These are phyloP conservation scores for Cephus runcator DNA, from an alignment of 2,888 invertebrate genomes.

Conservation along the genomic window DNA sequence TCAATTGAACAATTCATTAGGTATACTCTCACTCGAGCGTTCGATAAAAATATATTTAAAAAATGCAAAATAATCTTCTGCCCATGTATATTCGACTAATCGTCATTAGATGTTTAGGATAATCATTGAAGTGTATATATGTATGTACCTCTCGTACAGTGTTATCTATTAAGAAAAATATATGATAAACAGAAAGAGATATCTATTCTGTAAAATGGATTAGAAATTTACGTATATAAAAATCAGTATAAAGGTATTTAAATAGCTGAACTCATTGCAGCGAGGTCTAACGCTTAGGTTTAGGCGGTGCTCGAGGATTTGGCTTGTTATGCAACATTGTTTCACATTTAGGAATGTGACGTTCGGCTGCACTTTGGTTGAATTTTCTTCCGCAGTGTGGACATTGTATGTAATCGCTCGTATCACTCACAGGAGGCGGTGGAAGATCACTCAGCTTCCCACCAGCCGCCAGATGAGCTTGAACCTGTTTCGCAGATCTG, in stretches of 20 bases:
- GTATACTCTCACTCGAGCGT: background rate
- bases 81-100: background rate
- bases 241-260: background rate
- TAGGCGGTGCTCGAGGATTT: conserved; percentile 59
- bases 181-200: background rate
- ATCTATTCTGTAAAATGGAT: background rate
- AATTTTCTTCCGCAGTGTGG: conserved; percentile 90
- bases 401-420: conserved; percentile 90
- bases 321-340: conserved; percentile 84
- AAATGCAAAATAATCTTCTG: background rate
- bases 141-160: background rate
- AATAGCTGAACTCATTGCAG: background rate
- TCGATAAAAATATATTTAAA: background rate
- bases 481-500: conserved; percentile 87
- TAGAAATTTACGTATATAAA: background rate
- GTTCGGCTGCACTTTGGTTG: conserved; percentile 84
- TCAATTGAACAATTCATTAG: background rate
- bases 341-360: conserved; percentile 94
- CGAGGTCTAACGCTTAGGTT: conserved; percentile 38
- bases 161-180: background rate
- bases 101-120: background rate
- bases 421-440: conserved; percentile 89
- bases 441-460: conserved; percentile 89
- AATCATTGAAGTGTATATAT: background rate
- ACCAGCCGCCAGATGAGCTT: conserved; percentile 82